Conservation (phyloP, 2,888 invertebrate species). For the Pedicia rivosa region DNA sequence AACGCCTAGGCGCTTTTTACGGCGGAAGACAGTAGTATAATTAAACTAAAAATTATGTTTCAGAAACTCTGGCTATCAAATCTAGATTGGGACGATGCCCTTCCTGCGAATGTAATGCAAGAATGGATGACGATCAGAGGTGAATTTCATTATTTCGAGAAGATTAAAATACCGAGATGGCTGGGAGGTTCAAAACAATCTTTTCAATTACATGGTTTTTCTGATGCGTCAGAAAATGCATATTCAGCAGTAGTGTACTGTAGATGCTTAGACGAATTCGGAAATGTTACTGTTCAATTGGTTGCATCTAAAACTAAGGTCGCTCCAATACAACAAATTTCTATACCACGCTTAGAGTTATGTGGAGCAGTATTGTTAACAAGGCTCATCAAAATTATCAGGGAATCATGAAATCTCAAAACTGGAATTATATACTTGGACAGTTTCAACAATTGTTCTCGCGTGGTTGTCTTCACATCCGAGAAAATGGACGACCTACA, state of each 20-base stretch:
- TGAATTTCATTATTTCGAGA: too few relatives aligned
- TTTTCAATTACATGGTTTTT: too few relatives aligned
- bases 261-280: constrained; percentile 1
- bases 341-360: constrained; percentile 8
- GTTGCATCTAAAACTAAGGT: constrained; percentile 8
- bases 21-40: constrained; percentile 2
- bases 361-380: constrained; percentile 9
- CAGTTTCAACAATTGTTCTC: constrained; percentile 13
- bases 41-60: constrained; percentile 7
- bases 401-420: constrained; percentile 3
- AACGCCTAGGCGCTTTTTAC: too few relatives aligned
- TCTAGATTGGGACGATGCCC: constrained; percentile 7
- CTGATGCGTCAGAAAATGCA: too few relatives aligned
- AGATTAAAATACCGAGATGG: too few relatives aligned
- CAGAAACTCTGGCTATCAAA: constrained; percentile 5
- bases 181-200: too few relatives aligned
- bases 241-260: constrained; percentile 7
- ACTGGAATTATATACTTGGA: too few relatives aligned
- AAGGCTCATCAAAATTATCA: constrained; percentile 5
- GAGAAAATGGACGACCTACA: constrained; percentile 10
- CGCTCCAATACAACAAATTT: constrained; percentile 7
- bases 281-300: constrained; percentile 6
- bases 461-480: constrained; percentile 11
- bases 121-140: neutral
- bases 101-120: constrained; percentile 2